Conservation (phyloP, 2,797 vertebrate species). For the Typhlichthys subterraneus region DNA sequence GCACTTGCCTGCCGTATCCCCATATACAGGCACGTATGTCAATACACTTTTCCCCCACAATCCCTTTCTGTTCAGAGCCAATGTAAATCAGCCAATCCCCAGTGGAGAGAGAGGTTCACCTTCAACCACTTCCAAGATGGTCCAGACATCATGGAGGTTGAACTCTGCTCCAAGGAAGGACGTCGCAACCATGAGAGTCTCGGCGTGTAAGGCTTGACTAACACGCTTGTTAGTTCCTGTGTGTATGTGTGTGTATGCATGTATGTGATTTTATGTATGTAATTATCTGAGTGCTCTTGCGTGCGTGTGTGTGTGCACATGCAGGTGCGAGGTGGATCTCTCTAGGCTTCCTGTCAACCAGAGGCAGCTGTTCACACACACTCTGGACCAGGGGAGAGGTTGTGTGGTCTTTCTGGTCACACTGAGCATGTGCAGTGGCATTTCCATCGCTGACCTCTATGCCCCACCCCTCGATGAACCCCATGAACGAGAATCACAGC, state of each 20-base stretch:
- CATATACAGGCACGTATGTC: too few relatives aligned
- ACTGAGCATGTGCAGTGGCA: constrained; percentile 77
- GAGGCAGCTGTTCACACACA: constrained; percentile 74
- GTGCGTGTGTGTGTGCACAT: constrained; percentile 24
- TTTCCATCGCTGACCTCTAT: constrained; percentile 87
- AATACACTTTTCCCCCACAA: not conserved
- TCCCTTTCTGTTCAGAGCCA: constrained; percentile 72
- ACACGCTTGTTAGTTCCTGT: not conserved
- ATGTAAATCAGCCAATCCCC: constrained; percentile 87
- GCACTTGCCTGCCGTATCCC: too few relatives aligned
- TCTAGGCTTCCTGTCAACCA: constrained; percentile 71
- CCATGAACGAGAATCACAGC: constrained; percentile 75
- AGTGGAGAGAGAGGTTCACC: constrained; percentile 96
- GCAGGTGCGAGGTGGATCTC: constrained; percentile 88
- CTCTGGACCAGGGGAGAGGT: constrained; percentile 71
- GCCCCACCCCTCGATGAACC: constrained; percentile 85
- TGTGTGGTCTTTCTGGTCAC: constrained; percentile 82
- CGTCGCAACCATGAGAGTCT: constrained; percentile 84
- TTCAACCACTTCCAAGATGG: constrained; percentile 90
- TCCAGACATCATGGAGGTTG: constrained; percentile 86
- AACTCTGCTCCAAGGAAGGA: constrained; percentile 88
- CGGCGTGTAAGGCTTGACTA: constrained; percentile 82
- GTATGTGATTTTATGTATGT: not conserved
- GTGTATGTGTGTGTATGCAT: constrained; percentile 4
- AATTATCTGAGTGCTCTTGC: not conserved